Evolutionary conservation across 2,888 invertebrate genomes (phyloP).

Genomic region (Mesoligia furuncula): DNA sequence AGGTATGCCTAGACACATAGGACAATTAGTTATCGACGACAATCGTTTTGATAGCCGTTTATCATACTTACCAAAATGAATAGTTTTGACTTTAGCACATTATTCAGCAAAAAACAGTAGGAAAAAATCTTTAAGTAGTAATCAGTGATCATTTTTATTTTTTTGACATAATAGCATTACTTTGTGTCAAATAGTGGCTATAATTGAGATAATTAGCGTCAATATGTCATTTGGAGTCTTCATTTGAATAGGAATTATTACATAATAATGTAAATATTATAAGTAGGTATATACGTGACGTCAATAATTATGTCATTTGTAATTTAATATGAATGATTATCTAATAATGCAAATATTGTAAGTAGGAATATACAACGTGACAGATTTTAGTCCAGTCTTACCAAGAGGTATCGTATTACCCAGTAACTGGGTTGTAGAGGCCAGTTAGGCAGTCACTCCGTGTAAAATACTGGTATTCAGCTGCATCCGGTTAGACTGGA

Average conservation of each 20-base stretch:
- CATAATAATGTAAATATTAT: not conserved
- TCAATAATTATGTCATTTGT: too few relatives aligned
- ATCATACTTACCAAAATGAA: constrained; percentile 25
- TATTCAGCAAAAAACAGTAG: constrained; percentile 14
- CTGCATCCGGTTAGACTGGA: too few relatives aligned
- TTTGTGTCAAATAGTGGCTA: constrained; percentile 16
- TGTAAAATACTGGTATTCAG: too few relatives aligned
- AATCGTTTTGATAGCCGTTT: not conserved
- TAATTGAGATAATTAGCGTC: constrained; percentile 24
- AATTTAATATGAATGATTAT: not conserved
- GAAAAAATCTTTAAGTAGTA: constrained; percentile 6
- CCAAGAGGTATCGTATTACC: too few relatives aligned
- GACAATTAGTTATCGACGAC: not conserved
- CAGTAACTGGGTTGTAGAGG: too few relatives aligned
- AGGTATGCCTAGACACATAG: not conserved
- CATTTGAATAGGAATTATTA: constrained; percentile 6
- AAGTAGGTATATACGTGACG: too few relatives aligned
- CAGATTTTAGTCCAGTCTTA: too few relatives aligned
- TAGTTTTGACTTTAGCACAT: constrained; percentile 6
- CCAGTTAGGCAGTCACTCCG: too few relatives aligned
- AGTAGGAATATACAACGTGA: not conserved
- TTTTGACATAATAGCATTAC: constrained; percentile 29
- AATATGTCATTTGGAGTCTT: constrained; percentile 16
- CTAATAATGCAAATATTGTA: not conserved
- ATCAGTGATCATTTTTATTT: constrained; percentile 27